A percentile compares a stretch with the other conserved stretches of the same genome.
Evolutionary conservation across 2,888 invertebrate species (phyloP).

Genomic region (Leptodirus hochenwartii): DNA sequence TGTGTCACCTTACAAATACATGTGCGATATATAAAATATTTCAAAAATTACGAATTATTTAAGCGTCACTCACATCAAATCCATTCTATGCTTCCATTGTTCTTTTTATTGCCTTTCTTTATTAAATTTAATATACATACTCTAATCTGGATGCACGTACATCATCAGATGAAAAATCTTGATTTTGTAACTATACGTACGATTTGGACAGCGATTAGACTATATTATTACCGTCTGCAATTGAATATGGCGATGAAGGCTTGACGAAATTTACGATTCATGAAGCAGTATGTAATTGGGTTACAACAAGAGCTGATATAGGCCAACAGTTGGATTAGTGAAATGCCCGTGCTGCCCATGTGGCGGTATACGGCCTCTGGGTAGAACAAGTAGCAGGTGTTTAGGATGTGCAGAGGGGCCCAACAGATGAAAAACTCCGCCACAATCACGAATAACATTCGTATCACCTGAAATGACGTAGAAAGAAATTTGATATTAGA

Average conservation of each 20-base stretch:
- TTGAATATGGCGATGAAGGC: constrained; percentile 37
- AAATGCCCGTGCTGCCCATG: constrained; percentile 31
- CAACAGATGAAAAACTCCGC: constrained; percentile 54
- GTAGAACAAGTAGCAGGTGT: constrained; percentile 36
- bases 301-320: constrained; percentile 45
- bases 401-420: constrained; percentile 43
- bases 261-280: constrained; percentile 46
- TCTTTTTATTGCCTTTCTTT: no score
- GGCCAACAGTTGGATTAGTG: constrained; percentile 36
- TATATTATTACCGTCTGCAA: constrained; percentile 23
- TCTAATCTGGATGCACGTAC: no score
- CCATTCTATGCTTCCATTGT: no score
- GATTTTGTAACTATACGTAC: no score
- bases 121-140: no score
- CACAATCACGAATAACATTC: constrained; percentile 48
- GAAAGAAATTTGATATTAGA: no score
- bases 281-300: constrained; percentile 51
- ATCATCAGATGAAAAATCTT: no score
- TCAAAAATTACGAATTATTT: no score
- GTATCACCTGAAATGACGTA: constrained; percentile 34
- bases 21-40: no score
- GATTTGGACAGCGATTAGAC: no score
- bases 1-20: no score
- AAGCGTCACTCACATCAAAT: no score
- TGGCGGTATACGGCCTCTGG: constrained; percentile 28